These are phyloP conservation scores for Drosophila takahashii DNA, from an alignment of 1,140 invertebrate species.

Conservation along the genomic window DNA sequence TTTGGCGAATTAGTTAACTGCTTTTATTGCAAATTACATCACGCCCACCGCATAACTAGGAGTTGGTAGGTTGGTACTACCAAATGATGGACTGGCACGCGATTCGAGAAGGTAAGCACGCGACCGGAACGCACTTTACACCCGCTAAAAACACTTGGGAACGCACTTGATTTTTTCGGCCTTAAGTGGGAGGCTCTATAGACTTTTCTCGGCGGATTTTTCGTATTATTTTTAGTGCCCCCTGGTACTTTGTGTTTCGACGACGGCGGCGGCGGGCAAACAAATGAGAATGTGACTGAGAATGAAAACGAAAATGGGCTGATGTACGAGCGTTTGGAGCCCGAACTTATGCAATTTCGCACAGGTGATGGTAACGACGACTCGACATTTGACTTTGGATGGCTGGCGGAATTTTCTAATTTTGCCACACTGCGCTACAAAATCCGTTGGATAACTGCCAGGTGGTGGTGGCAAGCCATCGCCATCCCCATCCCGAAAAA, in stretches of 20 bases:
- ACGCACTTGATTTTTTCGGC: constrained; percentile 47
- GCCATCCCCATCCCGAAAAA: no score
- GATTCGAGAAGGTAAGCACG: constrained; percentile 61
- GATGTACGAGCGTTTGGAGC: constrained; percentile 63
- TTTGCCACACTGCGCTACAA: constrained; percentile 61
- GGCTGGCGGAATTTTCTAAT: constrained; percentile 67
- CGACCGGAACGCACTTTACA: constrained; percentile 75
- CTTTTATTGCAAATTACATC: constrained; percentile 80
- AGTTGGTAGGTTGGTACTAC: background rate
- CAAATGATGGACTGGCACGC: constrained; percentile 58
- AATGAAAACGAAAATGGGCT: constrained; percentile 39
- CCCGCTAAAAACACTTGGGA: constrained; percentile 41
- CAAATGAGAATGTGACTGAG: constrained; percentile 57
- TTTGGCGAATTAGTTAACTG: constrained; percentile 71
- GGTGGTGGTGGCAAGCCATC: constrained; percentile 44
- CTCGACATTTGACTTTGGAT: constrained; percentile 77
- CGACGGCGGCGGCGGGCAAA: constrained; percentile 43
- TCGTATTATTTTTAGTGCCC: constrained; percentile 1
- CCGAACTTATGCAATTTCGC: constrained; percentile 70
- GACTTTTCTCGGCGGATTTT: constrained; percentile 1
- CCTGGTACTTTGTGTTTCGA: constrained; percentile 25
- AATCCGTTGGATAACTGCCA: constrained; percentile 74
- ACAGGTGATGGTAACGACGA: constrained; percentile 63
- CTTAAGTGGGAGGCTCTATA: background rate
- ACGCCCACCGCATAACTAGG: constrained; percentile 64